Percentiles rank a stretch among this genome's conserved stretches.
Evolutionary conservation across 2,797 vertebrate species (phyloP).

Genomic region (Brachyrhaphis roseni): DNA sequence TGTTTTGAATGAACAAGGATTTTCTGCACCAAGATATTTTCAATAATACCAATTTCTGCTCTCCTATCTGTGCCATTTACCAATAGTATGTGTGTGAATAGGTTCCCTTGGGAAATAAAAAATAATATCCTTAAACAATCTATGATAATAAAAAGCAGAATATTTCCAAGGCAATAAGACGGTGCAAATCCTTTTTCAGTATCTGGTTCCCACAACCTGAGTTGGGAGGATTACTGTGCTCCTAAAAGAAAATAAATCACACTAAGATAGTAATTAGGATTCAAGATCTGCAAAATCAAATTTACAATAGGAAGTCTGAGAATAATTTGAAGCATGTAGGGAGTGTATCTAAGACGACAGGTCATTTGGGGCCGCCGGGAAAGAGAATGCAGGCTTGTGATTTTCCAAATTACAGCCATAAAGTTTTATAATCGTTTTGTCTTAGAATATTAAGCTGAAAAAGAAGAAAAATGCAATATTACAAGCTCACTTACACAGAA

Average conservation of each 20-base stretch:
- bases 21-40: not conserved
- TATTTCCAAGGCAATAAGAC: not conserved
- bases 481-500: constrained; percentile 1
- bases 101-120: not conserved
- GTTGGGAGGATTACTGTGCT: not conserved
- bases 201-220: not conserved
- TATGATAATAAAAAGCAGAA: not conserved
- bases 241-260: not conserved
- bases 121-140: not conserved
- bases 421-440: constrained; percentile 1
- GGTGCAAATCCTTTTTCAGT: not conserved
- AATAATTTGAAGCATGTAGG: not conserved
- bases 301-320: not conserved
- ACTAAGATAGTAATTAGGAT: not conserved
- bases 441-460: constrained; percentile 1
- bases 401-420: constrained; percentile 4
- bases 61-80: not conserved
- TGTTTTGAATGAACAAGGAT: not conserved
- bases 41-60: not conserved
- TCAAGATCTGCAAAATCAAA: not conserved
- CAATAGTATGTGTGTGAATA: not conserved
- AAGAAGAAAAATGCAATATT: not conserved
- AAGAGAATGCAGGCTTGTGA: not conserved
- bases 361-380: not conserved
- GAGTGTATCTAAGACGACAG: constrained; percentile 1